These are phyloP conservation scores for Panurus biarmicus DNA, from an alignment of 2,113 vertebrate species.

Conservation along the genomic window DNA sequence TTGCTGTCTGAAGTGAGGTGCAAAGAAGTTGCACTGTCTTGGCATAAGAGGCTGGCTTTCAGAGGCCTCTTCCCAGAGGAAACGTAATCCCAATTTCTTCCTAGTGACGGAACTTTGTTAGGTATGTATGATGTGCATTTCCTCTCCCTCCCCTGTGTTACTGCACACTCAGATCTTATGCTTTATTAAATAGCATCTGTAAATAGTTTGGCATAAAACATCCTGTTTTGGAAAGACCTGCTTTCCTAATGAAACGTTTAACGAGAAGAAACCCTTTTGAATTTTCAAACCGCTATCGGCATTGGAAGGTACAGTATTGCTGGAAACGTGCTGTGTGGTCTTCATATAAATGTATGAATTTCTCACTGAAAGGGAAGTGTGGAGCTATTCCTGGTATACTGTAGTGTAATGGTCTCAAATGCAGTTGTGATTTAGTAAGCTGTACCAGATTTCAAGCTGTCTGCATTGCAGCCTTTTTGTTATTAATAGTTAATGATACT, in stretches of 20 bases:
- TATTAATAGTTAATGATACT: slow-evolving; percentile 62
- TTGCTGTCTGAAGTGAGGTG: background rate
- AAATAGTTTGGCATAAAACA: background rate
- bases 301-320: background rate
- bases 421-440: slow-evolving; percentile 50
- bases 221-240: background rate
- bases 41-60: background rate
- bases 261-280: background rate
- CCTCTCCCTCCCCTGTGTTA: background rate
- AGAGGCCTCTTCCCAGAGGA: background rate
- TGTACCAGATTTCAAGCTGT: slow-evolving; percentile 51
- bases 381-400: background rate
- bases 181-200: background rate
- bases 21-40: background rate
- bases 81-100: background rate
- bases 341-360: background rate
- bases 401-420: background rate
- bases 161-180: background rate
- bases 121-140: background rate
- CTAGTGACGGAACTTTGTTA: background rate
- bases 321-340: background rate
- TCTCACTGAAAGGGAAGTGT: background rate
- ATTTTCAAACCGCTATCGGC: background rate
- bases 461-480: slow-evolving; percentile 61
- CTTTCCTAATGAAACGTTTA: background rate